A percentile compares a stretch with the other conserved stretches of the same genome.
Evolutionary conservation across 1,140 invertebrate genomes (phyloP).

Genomic region (Arion vulgaris): DNA sequence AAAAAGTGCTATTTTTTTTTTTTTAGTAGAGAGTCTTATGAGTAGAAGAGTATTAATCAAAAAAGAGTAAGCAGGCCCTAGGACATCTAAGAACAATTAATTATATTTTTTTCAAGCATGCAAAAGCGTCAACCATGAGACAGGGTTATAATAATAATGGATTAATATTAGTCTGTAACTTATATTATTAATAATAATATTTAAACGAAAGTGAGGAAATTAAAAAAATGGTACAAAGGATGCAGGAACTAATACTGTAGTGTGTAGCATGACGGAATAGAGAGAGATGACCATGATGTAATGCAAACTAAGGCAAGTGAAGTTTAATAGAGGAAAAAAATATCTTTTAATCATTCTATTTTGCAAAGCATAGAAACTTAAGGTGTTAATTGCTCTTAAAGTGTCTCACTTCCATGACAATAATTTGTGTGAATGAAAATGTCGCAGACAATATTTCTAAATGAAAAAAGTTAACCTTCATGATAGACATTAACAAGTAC

Average conservation of each 20-base stretch:
- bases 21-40: neutral
- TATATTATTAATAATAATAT: slow-evolving; percentile 9
- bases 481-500: neutral
- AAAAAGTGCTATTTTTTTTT: neutral
- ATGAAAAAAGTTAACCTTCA: neutral
- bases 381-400: neutral
- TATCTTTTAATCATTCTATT: slow-evolving; percentile 1
- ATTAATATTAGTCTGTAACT: slow-evolving; percentile 24
- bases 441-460: neutral
- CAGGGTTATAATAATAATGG: slow-evolving; percentile 31
- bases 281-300: slow-evolving; percentile 22
- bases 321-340: slow-evolving; percentile 3
- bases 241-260: slow-evolving; percentile 34
- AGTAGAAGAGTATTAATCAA: neutral
- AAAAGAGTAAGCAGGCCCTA: slow-evolving; percentile 33
- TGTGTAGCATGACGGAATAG: slow-evolving; percentile 14
- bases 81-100: slow-evolving; percentile 34
- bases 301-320: slow-evolving; percentile 14
- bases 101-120: slow-evolving; percentile 36
- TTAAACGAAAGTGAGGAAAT: slow-evolving; percentile 19
- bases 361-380: neutral
- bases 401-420: neutral
- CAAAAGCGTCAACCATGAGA: slow-evolving; percentile 40
- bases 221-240: slow-evolving; percentile 31
- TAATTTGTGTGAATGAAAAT: neutral